These are phyloP conservation scores for Pteropus alecto DNA, from an alignment of 2,113 vertebrate genomes.

Conservation along the genomic window DNA sequence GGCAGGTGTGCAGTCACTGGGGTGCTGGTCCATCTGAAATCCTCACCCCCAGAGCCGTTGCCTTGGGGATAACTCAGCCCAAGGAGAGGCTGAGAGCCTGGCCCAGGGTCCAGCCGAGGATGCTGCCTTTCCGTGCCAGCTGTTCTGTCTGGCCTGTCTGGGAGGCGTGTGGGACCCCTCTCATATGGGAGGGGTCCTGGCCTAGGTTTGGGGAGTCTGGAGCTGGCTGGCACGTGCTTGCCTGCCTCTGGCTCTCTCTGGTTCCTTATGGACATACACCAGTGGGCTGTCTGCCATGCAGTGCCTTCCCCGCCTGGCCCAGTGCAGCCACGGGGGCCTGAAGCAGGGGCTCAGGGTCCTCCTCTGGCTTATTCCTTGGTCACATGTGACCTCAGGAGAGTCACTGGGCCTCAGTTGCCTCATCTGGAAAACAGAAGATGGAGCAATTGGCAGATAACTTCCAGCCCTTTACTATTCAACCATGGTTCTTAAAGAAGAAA, in stretches of 20 bases:
- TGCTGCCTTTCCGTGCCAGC: not conserved
- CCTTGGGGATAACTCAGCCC: not conserved
- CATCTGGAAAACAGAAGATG: not conserved
- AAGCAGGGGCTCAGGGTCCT: not conserved
- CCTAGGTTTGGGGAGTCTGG: fast-evolving
- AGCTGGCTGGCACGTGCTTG: not conserved
- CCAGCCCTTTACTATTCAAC: not conserved
- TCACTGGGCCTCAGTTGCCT: not conserved
- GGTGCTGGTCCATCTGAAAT: too few species aligned
- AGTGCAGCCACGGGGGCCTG: fast-evolving
- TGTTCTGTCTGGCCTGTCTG: not conserved
- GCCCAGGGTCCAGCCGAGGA: not conserved
- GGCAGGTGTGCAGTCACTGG: not conserved
- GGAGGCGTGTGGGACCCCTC: not conserved
- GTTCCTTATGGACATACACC: not conserved
- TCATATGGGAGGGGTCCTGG: not conserved
- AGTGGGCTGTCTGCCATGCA: not conserved
- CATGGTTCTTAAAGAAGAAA: not conserved
- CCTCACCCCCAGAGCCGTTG: not conserved
- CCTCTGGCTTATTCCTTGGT: not conserved
- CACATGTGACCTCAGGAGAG: not conserved
- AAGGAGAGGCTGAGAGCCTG: not conserved
- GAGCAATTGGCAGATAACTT: not conserved
- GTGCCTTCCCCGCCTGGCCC: fast-evolving
- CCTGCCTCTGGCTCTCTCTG: not conserved